phyloP scores from a whole-genome alignment of 2,888 invertebrate genomes.

The Drosophila mimetica region DNA sequence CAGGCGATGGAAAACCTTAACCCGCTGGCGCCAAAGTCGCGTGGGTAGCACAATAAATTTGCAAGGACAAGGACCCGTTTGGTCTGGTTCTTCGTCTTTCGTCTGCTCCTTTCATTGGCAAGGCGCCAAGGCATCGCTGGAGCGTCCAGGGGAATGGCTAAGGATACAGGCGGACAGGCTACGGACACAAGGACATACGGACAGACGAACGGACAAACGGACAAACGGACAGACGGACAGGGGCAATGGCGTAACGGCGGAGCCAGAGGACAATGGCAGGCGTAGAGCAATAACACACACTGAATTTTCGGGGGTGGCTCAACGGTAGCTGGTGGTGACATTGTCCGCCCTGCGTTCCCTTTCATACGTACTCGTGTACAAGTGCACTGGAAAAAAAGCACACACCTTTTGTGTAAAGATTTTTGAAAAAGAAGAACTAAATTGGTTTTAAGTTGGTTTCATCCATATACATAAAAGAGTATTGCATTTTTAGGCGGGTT shows the following conservation, averaged over 20 bases:
- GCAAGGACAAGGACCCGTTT: constrained; percentile 51
- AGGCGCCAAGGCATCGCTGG: constrained; percentile 56
- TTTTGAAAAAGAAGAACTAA: too few species aligned
- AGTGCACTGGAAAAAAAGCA: constrained; percentile 4
- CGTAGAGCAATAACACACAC: constrained; percentile 67
- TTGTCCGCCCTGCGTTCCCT: constrained; percentile 34
- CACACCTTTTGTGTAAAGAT: background rate
- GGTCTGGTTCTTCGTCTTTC: constrained; percentile 23
- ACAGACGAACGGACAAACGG: background rate
- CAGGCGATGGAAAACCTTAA: constrained; percentile 61
- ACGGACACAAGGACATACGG: constrained; percentile 16
- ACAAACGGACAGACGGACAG: background rate
- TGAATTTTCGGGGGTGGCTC: constrained; percentile 66
- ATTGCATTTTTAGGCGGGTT: too few species aligned
- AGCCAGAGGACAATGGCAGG: constrained; percentile 63
- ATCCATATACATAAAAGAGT: too few species aligned
- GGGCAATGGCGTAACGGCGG: constrained; percentile 16
- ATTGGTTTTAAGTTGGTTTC: too few species aligned
- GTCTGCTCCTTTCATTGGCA: constrained; percentile 52
- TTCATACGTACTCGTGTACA: constrained; percentile 3
- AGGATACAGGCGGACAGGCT: constrained; percentile 22
- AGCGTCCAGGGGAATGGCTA: constrained; percentile 40
- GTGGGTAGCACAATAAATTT: constrained; percentile 77
- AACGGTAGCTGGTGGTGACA: constrained; percentile 72
- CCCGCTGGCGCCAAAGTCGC: constrained; percentile 75